Evolutionary conservation across 1,140 invertebrate genomes (phyloP).

Genomic region (Nasonia giraulti): DNA sequence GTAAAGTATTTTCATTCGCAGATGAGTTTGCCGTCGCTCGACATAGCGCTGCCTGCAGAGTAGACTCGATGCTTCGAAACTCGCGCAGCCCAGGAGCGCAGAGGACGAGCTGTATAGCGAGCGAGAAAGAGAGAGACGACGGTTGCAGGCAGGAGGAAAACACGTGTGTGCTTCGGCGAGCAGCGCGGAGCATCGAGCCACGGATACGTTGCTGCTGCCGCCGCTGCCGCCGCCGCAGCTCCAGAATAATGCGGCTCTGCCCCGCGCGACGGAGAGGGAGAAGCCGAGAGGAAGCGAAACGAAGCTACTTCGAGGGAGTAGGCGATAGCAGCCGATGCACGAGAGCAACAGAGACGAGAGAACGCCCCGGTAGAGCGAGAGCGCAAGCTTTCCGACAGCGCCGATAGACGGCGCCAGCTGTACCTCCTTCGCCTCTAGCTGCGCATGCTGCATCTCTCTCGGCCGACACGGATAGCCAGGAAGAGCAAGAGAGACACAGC

Average conservation of each 20-base stretch:
- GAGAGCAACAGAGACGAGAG: conserved; percentile 21
- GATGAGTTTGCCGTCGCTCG: conserved; percentile 1
- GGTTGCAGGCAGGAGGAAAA: conserved; percentile 5
- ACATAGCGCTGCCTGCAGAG: neutral
- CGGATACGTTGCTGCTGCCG: conserved; percentile 7
- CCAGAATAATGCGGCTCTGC: neutral
- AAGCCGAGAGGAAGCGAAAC: neutral
- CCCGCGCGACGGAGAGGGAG: conserved; percentile 28
- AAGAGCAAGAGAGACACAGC: conserved; percentile 34
- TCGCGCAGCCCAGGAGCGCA: neutral
- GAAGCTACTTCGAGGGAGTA: neutral
- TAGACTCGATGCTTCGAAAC: neutral
- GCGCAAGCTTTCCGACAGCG: conserved; percentile 19
- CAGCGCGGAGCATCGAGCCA: neutral
- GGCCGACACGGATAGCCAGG: neutral
- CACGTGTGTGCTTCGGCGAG: conserved; percentile 34
- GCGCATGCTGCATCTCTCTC: conserved; percentile 44
- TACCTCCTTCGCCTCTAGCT: conserved; percentile 24
- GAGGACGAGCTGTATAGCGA: neutral
- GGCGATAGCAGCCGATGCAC: neutral
- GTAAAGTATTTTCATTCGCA: neutral
- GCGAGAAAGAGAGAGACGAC: neutral
- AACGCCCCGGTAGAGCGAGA: conserved; percentile 43
- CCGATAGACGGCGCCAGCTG: conserved; percentile 50
- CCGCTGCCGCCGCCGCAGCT: neutral